These are phyloP conservation scores for Andricus grossulariae DNA, from an alignment of 1,140 invertebrate genomes.

Conservation along the genomic window DNA sequence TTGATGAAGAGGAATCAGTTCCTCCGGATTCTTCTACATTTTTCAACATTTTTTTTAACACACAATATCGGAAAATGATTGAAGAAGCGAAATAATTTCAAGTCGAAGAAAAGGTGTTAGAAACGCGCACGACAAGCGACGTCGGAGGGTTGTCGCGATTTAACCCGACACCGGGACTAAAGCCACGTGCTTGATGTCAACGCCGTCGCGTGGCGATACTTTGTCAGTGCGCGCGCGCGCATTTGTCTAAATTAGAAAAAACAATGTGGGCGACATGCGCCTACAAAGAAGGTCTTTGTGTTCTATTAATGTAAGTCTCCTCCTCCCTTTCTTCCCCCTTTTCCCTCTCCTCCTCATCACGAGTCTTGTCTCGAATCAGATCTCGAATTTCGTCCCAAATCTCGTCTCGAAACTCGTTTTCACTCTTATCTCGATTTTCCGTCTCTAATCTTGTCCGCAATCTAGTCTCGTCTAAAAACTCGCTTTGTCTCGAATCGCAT, in stretches of 20 bases:
- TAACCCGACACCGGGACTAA: conserved; percentile 53
- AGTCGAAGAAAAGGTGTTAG: conserved; percentile 6
- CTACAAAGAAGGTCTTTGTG: no score
- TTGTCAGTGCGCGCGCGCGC: conserved; percentile 45
- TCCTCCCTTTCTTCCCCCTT: no score
- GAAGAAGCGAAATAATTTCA: neutral
- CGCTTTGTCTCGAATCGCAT: no score
- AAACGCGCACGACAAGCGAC: conserved; percentile 42
- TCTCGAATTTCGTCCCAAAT: no score
- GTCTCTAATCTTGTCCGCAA: no score
- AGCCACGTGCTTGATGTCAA: conserved; percentile 63
- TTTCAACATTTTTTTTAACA: neutral
- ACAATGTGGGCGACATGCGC: no score
- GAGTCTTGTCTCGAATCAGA: no score
- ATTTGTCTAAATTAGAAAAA: conserved; percentile 18
- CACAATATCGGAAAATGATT: neutral
- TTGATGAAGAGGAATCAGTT: neutral
- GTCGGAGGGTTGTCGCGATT: conserved; percentile 59
- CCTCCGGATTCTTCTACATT: neutral
- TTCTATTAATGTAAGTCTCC: no score
- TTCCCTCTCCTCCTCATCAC: no score
- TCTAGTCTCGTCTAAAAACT: no score
- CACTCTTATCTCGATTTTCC: no score
- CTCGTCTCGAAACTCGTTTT: no score
- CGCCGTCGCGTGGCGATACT: conserved; percentile 57